phyloP scores from a whole-genome alignment of 2,888 invertebrate genomes.

The Aphidius colemani region DNA sequence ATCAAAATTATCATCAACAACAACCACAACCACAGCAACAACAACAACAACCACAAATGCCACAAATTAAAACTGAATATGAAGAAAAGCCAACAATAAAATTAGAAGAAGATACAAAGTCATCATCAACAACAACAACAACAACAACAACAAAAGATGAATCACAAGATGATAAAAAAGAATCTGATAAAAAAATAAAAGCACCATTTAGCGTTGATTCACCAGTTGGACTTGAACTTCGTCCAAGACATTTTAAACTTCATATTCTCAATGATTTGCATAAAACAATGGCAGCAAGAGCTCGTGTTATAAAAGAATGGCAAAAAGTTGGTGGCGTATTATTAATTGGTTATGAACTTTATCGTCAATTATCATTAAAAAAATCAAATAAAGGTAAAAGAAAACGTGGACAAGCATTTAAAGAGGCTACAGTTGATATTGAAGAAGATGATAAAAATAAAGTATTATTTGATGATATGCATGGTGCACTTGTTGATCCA shows the following conservation, averaged over 20 bases:
- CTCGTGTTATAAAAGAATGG: constrained; percentile 89
- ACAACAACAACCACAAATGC: constrained; percentile 17
- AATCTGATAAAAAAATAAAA: constrained; percentile 42
- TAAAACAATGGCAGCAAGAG: constrained; percentile 86
- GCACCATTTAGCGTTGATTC: constrained; percentile 54
- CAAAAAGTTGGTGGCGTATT: constrained; percentile 86
- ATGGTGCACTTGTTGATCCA: constrained; percentile 82
- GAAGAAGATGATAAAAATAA: constrained; percentile 70
- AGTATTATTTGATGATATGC: constrained; percentile 81
- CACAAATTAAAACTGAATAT: constrained; percentile 23
- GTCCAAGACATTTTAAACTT: constrained; percentile 82
- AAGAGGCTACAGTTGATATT: constrained; percentile 60
- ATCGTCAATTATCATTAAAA: constrained; percentile 84
- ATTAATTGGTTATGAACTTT: constrained; percentile 96
- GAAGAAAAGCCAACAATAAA: constrained; percentile 22
- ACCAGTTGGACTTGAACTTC: constrained; percentile 50
- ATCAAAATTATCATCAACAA: constrained; percentile 30
- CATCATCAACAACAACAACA: constrained; percentile 7
- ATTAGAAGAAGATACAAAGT: constrained; percentile 35
- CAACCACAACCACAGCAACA: constrained; percentile 5
- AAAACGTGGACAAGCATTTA: constrained; percentile 60
- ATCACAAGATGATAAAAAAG: constrained; percentile 44
- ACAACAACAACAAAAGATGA: constrained; percentile 37
- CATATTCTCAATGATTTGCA: constrained; percentile 92
- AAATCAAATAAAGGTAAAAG: constrained; percentile 70